A percentile compares a stretch with the other conserved stretches of the same genome.
Evolutionary conservation across 2,113 vertebrate genomes (phyloP).

Genomic region (Bathybates hornii): DNA sequence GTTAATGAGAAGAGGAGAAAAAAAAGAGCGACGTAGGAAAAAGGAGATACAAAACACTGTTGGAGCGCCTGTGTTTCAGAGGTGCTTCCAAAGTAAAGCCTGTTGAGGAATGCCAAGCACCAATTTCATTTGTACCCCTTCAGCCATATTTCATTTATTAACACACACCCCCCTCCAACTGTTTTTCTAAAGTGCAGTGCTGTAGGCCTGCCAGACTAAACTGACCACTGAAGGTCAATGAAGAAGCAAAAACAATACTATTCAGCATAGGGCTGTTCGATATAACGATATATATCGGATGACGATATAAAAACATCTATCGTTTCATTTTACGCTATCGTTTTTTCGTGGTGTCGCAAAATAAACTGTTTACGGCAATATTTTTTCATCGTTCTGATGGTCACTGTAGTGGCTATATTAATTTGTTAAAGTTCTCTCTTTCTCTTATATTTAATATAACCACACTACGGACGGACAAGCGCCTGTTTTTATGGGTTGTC

Average conservation of each 20-base stretch:
- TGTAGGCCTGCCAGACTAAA: neutral
- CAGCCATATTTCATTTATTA: neutral
- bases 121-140: neutral
- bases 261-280: neutral
- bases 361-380: too few relatives aligned
- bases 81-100: neutral
- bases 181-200: neutral
- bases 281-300: too few relatives aligned
- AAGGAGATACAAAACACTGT: neutral
- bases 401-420: too few relatives aligned
- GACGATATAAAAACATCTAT: too few relatives aligned
- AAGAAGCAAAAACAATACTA: conserved; percentile 5
- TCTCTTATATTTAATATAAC: too few relatives aligned
- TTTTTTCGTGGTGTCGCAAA: too few relatives aligned
- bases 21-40: neutral
- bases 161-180: neutral
- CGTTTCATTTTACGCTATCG: too few relatives aligned
- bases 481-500: too few relatives aligned
- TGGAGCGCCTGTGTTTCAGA: neutral
- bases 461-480: too few relatives aligned
- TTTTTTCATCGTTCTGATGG: too few relatives aligned
- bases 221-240: neutral
- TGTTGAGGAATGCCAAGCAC: neutral
- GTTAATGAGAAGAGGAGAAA: neutral
- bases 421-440: too few relatives aligned